These are phyloP conservation scores for Glyptemys insculpta DNA, from an alignment of 2,797 vertebrate species.

Conservation along the genomic window DNA sequence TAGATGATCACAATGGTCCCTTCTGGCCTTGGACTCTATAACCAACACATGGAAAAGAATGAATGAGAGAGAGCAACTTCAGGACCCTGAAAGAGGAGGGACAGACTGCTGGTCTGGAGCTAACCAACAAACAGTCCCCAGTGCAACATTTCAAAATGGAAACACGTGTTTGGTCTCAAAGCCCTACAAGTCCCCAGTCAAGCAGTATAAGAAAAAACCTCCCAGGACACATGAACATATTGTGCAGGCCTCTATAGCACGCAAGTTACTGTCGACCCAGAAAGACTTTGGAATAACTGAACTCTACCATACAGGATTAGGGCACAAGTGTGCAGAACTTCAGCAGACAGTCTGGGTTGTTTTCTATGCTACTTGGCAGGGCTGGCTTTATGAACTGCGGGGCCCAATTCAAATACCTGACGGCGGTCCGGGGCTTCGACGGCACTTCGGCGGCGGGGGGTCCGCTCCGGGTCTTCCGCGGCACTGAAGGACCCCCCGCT, in stretches of 20 bases:
- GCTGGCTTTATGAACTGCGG: no score
- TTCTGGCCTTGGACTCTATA: background rate
- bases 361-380: background rate
- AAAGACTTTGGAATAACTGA: background rate
- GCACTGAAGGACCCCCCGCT: no score
- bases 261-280: background rate
- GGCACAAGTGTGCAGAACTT: background rate
- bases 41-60: background rate
- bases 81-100: background rate
- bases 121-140: background rate
- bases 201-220: background rate
- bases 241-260: accelerated
- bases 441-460: no score
- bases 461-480: no score
- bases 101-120: background rate
- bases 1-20: no score
- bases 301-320: background rate
- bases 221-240: background rate
- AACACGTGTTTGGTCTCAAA: background rate
- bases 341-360: background rate
- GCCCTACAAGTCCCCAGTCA: background rate
- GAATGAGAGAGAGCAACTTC: background rate
- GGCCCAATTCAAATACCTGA: no score
- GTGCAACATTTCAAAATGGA: background rate
- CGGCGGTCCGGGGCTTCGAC: no score